These are phyloP conservation scores for Oncopodura yosiiana DNA, from an alignment of 1,140 invertebrate genomes.

Conservation along the genomic window DNA sequence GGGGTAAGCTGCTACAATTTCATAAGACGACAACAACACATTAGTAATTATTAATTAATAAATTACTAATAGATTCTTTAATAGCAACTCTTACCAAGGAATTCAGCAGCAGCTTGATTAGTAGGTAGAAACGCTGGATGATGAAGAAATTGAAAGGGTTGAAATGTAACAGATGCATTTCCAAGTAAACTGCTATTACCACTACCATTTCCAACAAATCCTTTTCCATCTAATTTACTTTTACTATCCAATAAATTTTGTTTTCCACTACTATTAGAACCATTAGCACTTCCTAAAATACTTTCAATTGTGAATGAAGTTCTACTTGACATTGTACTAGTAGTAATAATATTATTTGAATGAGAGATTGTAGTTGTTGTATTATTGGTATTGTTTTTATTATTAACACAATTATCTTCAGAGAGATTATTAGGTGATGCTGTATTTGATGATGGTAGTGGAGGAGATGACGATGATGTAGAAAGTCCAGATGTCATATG, in stretches of 20 bases:
- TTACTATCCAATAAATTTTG: not conserved
- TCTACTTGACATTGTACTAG: too few species aligned
- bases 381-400: too few species aligned
- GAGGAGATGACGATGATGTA: slow-evolving; percentile 23
- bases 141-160: slow-evolving; percentile 23
- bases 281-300: slow-evolving; percentile 14
- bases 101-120: slow-evolving; percentile 32
- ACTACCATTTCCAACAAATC: slow-evolving; percentile 7
- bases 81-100: slow-evolving; percentile 24
- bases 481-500: slow-evolving; percentile 11
- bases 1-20: slow-evolving; percentile 29
- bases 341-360: too few species aligned
- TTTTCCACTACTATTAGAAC: slow-evolving; percentile 10
- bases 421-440: too few species aligned
- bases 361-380: too few species aligned
- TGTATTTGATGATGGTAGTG: slow-evolving; percentile 25
- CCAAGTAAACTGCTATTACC: slow-evolving; percentile 1
- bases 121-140: slow-evolving; percentile 24
- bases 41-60: too few species aligned
- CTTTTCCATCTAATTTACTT: too few species aligned
- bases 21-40: not conserved
- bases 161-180: not conserved
- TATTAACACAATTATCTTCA: too few species aligned
- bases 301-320: slow-evolving; percentile 30
- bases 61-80: not conserved